Conservation (phyloP, 2,113 vertebrate species). For the Saiga tatarica region DNA sequence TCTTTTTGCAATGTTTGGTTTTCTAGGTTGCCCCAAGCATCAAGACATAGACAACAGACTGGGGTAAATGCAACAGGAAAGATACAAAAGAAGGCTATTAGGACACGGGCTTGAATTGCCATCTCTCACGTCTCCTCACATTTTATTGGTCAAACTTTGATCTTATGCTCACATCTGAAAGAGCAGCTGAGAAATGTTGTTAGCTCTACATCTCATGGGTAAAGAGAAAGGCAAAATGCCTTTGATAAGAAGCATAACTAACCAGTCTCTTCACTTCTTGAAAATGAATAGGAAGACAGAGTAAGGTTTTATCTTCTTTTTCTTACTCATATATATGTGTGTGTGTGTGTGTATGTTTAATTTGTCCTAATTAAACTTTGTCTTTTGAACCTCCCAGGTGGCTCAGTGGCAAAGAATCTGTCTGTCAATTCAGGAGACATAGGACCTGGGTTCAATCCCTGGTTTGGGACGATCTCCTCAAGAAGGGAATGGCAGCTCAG, state of each 20-base stretch:
- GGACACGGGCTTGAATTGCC: fast-evolving
- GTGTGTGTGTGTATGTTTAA: not conserved
- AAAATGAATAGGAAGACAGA: not conserved
- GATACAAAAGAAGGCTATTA: not conserved
- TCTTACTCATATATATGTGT: not conserved
- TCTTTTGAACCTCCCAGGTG: not conserved
- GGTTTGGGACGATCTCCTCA: not conserved
- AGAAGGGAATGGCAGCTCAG: not conserved
- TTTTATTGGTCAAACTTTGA: not conserved
- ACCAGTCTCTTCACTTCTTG: not conserved
- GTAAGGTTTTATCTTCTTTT: not conserved
- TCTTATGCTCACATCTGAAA: not conserved
- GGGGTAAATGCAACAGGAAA: not conserved
- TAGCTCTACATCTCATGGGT: not conserved
- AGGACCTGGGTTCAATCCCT: not conserved
- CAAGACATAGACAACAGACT: not conserved
- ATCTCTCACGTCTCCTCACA: not conserved
- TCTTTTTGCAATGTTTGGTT: not conserved
- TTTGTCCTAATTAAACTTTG: not conserved
- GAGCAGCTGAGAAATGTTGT: not conserved
- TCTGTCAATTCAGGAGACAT: not conserved
- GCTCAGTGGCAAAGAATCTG: not conserved
- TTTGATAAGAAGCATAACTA: not conserved
- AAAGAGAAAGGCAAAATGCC: not conserved
- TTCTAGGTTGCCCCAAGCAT: not conserved